Evolutionary conservation across 2,888 invertebrate genomes (phyloP).

Genomic region (Clusia tigrina): DNA sequence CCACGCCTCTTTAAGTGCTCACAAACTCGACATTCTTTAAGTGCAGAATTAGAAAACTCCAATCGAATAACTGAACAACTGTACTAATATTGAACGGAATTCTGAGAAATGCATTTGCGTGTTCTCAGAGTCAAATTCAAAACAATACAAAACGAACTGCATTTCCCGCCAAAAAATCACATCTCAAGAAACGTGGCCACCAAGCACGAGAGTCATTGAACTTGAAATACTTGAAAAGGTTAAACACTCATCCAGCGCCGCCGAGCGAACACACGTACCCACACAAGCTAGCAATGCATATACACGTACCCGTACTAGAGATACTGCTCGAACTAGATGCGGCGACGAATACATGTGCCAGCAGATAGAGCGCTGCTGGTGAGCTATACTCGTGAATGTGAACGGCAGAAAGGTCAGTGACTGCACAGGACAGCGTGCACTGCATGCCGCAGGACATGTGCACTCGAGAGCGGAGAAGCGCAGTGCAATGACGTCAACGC

Average conservation of each 20-base stretch:
- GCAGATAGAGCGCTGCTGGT: no score
- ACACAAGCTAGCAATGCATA: background rate
- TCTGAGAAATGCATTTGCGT: background rate
- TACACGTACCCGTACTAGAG: background rate
- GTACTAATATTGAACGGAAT: background rate
- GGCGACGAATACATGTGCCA: background rate
- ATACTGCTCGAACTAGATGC: background rate
- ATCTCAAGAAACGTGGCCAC: background rate
- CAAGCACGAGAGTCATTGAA: background rate
- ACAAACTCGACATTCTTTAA: no score
- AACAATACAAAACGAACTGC: background rate
- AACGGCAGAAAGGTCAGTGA: conserved; percentile 2
- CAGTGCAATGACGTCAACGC: no score
- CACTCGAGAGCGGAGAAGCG: no score
- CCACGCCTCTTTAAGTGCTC: no score
- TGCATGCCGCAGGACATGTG: no score
- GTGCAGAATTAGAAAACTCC: no score
- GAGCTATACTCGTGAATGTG: no score
- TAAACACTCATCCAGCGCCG: background rate
- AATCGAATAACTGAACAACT: no score
- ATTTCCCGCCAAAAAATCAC: conserved; percentile 2
- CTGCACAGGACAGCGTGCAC: no score
- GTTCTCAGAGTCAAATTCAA: background rate
- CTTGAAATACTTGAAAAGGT: background rate
- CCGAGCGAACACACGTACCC: background rate